Conservation (phyloP, 2,113 vertebrate genomes). For the Nanger granti region DNA sequence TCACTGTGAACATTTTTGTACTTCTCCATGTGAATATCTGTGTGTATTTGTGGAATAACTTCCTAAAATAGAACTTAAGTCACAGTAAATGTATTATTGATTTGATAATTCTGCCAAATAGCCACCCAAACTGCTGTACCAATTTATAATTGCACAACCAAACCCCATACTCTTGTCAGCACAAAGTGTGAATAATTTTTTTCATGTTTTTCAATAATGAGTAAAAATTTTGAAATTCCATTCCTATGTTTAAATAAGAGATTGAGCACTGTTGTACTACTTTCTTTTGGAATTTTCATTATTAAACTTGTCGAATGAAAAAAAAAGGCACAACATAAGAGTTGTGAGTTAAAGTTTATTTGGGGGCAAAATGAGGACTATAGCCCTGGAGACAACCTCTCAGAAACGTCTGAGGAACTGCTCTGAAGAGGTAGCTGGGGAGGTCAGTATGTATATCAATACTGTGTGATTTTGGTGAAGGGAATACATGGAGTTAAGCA, state of each 20-base stretch:
- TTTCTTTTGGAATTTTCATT: not conserved
- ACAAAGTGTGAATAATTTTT: not conserved
- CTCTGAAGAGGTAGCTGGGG: not conserved
- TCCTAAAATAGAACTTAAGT: not conserved
- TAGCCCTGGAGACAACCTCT: not conserved
- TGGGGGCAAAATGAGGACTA: not conserved
- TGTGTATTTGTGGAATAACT: not conserved
- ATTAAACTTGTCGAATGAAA: not conserved
- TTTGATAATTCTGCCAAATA: not conserved
- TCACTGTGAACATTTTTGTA: not conserved
- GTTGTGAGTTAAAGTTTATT: not conserved
- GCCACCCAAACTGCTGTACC: not conserved
- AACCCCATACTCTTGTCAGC: not conserved
- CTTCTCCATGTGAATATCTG: not conserved
- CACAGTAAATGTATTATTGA: not conserved
- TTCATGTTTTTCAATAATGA: not conserved
- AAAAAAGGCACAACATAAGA: not conserved
- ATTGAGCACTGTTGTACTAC: not conserved
- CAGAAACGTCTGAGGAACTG: not conserved
- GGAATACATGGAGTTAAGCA: not conserved
- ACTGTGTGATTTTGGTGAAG: not conserved
- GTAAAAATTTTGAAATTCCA: not conserved
- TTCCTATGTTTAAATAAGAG: not conserved
- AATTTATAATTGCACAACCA: not conserved
- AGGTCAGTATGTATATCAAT: not conserved